Percentiles rank a stretch among this genome's conserved stretches.
These are phyloP conservation scores for Colistium nudipinnis DNA, from an alignment of 2,113 vertebrate genomes.

Conservation along the genomic window DNA sequence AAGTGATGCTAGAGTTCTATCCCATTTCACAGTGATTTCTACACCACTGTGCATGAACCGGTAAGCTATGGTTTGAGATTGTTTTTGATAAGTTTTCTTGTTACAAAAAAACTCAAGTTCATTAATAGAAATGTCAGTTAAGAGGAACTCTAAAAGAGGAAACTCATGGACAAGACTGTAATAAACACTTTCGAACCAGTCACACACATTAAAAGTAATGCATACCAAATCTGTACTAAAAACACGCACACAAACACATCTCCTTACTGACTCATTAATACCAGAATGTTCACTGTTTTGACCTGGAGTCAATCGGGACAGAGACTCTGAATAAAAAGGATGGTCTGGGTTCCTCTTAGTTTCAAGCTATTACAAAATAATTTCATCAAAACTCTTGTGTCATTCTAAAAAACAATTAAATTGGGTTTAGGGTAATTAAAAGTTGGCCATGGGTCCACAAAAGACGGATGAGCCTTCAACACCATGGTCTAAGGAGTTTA, in stretches of 20 bases:
- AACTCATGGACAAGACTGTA: slow-evolving; percentile 24
- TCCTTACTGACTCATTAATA: slow-evolving; percentile 11
- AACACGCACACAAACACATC: slow-evolving; percentile 3
- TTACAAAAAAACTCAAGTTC: background rate
- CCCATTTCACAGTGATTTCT: too few species aligned
- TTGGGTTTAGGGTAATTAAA: too few species aligned
- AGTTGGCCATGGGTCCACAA: too few species aligned
- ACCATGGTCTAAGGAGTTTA: too few species aligned
- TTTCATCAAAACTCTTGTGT: too few species aligned
- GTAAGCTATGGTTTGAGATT: too few species aligned
- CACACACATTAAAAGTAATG: slow-evolving; percentile 5
- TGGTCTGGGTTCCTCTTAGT: background rate
- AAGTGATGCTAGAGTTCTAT: too few species aligned
- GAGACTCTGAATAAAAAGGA: background rate
- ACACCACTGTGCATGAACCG: too few species aligned
- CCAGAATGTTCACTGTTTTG: background rate
- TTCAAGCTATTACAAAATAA: too few species aligned
- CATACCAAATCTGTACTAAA: background rate
- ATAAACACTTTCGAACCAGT: slow-evolving; percentile 2
- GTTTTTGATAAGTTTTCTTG: background rate
- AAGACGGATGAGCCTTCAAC: too few species aligned
- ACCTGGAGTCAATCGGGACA: background rate
- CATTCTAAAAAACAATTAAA: too few species aligned
- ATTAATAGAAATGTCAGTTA: slow-evolving; percentile 3
- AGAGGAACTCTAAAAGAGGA: slow-evolving; percentile 54